Percentiles rank a stretch among this genome's conserved stretches.
phyloP scores from a whole-genome alignment of 2,888 invertebrate species.

The Malachius bipustulatus region DNA sequence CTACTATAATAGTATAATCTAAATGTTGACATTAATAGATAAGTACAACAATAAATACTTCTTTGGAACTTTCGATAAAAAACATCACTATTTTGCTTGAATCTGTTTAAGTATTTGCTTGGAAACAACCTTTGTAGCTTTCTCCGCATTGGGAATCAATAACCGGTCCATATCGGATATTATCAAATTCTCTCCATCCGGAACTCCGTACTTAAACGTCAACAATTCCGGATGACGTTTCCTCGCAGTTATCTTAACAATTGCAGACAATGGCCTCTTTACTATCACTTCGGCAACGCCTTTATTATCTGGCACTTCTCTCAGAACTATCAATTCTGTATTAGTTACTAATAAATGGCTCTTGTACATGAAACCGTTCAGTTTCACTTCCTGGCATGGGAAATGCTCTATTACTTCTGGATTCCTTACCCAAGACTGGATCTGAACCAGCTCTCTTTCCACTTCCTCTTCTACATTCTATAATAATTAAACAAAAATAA shows the following conservation, averaged over 20 bases:
- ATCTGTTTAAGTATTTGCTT: constrained; percentile 68
- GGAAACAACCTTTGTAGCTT: constrained; percentile 81
- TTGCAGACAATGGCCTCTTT: constrained; percentile 75
- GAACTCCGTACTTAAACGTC: constrained; percentile 90
- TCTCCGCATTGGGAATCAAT: constrained; percentile 81
- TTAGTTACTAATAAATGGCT: constrained; percentile 79
- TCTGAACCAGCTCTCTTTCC: constrained; percentile 64
- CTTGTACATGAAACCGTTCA: constrained; percentile 79
- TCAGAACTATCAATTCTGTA: constrained; percentile 73
- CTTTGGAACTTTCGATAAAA: too few species aligned
- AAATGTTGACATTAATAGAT: constrained; percentile 3
- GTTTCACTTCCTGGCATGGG: constrained; percentile 84
- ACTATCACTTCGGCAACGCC: constrained; percentile 79
- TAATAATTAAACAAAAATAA: background rate
- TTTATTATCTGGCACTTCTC: constrained; percentile 62
- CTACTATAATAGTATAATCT: too few species aligned
- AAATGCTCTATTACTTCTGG: constrained; percentile 78
- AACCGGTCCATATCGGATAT: constrained; percentile 88
- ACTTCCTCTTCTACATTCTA: constrained; percentile 55
- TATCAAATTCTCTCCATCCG: constrained; percentile 64
- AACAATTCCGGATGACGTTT: constrained; percentile 91
- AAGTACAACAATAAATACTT: background rate
- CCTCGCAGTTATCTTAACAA: constrained; percentile 95
- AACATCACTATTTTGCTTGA: constrained; percentile 34
- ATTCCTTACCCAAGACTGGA: constrained; percentile 70